Base-by-base conservation (phyloP, 1,140 invertebrate species). In the Drosophila trapezifrons region DNA sequence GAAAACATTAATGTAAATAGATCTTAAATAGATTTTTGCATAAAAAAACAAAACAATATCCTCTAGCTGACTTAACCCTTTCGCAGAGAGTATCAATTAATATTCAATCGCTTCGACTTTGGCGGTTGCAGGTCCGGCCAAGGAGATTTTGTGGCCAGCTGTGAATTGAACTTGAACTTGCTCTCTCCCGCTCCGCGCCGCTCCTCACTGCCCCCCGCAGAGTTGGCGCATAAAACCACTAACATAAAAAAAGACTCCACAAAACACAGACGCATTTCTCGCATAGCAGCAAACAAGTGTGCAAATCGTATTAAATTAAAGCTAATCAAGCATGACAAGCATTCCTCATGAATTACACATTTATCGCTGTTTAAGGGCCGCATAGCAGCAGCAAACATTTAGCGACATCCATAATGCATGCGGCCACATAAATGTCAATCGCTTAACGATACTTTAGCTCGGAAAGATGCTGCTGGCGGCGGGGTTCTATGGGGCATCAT, bases 271-370 rank as follows among this genome's bases (percentile, higher is more conserved):
- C 82, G 72, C 71, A 86, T 86, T 89, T 59, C 67, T 86, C 46
- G 64, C 83, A 89, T 86, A 83, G 67, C 76, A 73, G 66, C 67
- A 58, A 58, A 66, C 84, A 86, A 79, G 83, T 86, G 84, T 89
- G 79, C 71, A 79, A 86, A 80, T 83, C 75, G 83, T 86, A 83
- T 86, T 77, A 83, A 87, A 89, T 86, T 83, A 73, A 47, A 62
- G 43, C 64, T 79, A 82, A 78, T 77, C 49, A 70, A 63, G 54
- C 47, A 38, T 65, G 45, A 56, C 60, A 59, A 32, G 64, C 55
- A 62, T 77, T 69, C 63, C 73, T 67, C 43, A 76, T 64, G 67
- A 71, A 71, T 71, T 72, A 49, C 37, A 58, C 66, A 72, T 72
- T 70, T 57, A 58, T 27, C 20, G 65, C 58, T 18, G 29, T 38